Percentiles rank a stretch among this genome's conserved stretches.
phyloP scores from a whole-genome alignment of 2,113 vertebrate species.

The Ictidomys tridecemlineatus region DNA sequence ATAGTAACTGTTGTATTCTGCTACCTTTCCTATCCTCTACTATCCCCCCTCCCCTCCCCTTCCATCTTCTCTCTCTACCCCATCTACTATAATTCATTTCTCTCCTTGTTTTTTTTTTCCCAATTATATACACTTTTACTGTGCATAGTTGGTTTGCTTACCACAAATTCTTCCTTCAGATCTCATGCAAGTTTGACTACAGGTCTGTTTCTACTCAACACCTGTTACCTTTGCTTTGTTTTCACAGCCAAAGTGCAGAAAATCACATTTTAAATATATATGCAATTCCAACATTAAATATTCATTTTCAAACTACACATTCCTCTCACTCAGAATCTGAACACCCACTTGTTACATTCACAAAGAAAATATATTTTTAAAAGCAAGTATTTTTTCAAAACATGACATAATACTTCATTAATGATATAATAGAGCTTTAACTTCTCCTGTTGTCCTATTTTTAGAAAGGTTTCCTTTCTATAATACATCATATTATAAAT shows the following conservation, averaged over 20 bases:
- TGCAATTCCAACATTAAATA: background rate
- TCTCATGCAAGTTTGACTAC: background rate
- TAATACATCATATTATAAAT: conserved; percentile 52
- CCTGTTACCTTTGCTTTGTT: background rate
- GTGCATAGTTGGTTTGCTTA: background rate
- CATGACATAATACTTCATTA: background rate
- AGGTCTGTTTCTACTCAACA: background rate
- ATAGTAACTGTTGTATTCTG: too few relatives aligned
- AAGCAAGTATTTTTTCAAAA: background rate
- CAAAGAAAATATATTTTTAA: conserved; percentile 24
- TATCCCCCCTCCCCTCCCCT: too few relatives aligned
- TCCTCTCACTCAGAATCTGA: background rate
- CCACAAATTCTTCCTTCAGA: background rate
- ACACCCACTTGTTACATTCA: background rate
- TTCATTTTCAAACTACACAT: background rate
- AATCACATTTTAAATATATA: background rate
- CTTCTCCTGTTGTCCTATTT: background rate
- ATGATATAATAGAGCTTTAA: background rate
- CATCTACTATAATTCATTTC: too few relatives aligned
- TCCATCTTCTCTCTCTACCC: too few relatives aligned
- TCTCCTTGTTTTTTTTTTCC: too few relatives aligned
- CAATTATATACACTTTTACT: background rate
- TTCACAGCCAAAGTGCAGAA: background rate
- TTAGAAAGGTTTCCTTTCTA: background rate
- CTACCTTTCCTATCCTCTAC: too few relatives aligned